Percentiles rank a stretch among this genome's conserved stretches.
Evolutionary conservation across 2,888 invertebrate genomes (phyloP).

Genomic region (Chrysolina americana): DNA sequence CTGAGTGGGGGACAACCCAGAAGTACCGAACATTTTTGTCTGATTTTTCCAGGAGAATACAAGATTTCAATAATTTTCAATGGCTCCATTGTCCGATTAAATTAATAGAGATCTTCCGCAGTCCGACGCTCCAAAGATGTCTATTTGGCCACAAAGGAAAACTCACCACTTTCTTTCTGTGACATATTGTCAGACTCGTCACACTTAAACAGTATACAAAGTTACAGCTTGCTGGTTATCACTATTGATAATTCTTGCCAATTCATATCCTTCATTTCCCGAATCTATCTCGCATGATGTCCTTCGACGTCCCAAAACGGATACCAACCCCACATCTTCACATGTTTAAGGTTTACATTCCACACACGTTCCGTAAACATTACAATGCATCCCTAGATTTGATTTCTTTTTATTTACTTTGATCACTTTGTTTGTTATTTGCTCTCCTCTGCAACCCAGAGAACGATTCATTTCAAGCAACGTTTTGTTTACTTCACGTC

Average conservation of each 20-base stretch:
- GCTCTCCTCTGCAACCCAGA: constrained; percentile 20
- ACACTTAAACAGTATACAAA: too few species aligned
- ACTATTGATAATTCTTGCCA: background rate
- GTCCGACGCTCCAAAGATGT: too few species aligned
- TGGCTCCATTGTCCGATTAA: too few species aligned
- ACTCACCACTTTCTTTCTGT: too few species aligned
- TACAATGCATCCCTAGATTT: constrained; percentile 45
- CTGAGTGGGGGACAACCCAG: too few species aligned
- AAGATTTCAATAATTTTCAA: too few species aligned
- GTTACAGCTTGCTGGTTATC: too few species aligned
- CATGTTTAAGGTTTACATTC: constrained; percentile 37
- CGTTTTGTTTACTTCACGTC: background rate
- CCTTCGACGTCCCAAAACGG: constrained; percentile 5
- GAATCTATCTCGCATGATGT: background rate
- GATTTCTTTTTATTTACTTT: constrained; percentile 48
- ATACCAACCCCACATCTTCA: constrained; percentile 17
- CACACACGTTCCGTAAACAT: constrained; percentile 50
- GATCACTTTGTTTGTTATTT: constrained; percentile 45
- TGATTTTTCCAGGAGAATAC: too few species aligned
- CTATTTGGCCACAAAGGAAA: too few species aligned
- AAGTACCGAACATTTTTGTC: too few species aligned
- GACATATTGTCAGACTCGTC: too few species aligned
- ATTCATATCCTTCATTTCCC: background rate
- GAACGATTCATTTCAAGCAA: background rate
- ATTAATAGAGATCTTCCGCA: too few species aligned